Evolutionary conservation across 2,888 invertebrate genomes (phyloP).

Genomic region (Therioaphis trifolii): DNA sequence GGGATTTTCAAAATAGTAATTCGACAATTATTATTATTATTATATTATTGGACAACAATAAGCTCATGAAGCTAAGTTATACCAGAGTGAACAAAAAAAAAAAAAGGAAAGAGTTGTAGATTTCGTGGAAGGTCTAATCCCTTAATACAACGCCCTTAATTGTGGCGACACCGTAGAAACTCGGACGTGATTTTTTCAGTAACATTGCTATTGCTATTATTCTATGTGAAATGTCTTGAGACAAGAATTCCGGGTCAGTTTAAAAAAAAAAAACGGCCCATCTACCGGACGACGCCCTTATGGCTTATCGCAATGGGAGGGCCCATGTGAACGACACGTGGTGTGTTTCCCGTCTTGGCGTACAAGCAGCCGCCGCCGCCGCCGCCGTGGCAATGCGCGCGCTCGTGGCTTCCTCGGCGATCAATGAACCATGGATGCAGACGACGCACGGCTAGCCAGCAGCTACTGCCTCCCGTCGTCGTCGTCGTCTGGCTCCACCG

Average conservation of each 20-base stretch:
- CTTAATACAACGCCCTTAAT: no score
- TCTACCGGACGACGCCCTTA: constrained; percentile 26
- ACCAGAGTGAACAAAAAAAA: no score
- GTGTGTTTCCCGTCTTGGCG: constrained; percentile 40
- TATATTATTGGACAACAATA: no score
- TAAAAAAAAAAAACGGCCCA: not conserved
- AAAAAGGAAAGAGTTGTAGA: no score
- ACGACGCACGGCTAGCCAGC: constrained; percentile 13
- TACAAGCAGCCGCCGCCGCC: not conserved
- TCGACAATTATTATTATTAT: not conserved
- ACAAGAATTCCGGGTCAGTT: not conserved
- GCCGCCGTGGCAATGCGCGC: constrained; percentile 53
- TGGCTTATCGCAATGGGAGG: constrained; percentile 11
- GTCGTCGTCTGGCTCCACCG: constrained; percentile 27
- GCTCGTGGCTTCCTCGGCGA: constrained; percentile 57
- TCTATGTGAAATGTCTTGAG: not conserved
- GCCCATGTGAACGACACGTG: constrained; percentile 61
- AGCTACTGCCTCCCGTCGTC: constrained; percentile 1
- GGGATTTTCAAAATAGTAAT: not conserved
- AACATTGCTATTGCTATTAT: not conserved
- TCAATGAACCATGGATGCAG: constrained; percentile 57
- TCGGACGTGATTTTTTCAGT: no score
- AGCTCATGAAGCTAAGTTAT: no score
- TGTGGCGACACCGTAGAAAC: no score
- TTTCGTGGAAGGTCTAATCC: no score